Conservation (phyloP, 2,113 vertebrate genomes). For the Dipodomys spectabilis region DNA sequence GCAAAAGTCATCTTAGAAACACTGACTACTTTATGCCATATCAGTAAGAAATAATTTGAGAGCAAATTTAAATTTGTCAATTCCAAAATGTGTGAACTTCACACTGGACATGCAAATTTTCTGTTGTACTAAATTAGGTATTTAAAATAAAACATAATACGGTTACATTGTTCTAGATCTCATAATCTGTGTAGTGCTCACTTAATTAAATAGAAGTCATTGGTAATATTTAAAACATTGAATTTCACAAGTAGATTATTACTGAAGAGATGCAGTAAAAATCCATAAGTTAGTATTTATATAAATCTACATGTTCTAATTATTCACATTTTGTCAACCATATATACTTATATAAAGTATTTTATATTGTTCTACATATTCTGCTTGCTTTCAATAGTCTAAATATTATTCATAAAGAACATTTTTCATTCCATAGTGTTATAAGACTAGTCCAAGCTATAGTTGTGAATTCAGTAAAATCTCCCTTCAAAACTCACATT, state of each 20-base stretch:
- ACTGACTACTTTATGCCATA: neutral
- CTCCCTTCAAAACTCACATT: neutral
- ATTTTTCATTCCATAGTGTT: neutral
- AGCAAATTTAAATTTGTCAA: neutral
- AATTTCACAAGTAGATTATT: conserved; percentile 7
- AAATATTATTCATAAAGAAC: neutral
- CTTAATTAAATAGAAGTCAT: neutral
- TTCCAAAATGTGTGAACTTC: neutral
- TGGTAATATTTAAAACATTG: neutral
- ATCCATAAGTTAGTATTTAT: neutral
- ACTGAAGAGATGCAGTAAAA: neutral
- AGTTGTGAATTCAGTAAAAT: conserved; percentile 5
- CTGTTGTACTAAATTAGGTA: neutral
- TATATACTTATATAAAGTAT: neutral
- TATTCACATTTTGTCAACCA: neutral
- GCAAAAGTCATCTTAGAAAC: neutral
- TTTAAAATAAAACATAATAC: neutral
- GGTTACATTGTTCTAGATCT: neutral
- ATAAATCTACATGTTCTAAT: conserved; percentile 9
- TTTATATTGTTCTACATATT: neutral
- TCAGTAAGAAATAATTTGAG: conserved; percentile 6
- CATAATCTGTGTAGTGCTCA: neutral
- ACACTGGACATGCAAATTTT: neutral
- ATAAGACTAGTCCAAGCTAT: neutral
- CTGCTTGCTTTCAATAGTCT: neutral